Base-by-base conservation (phyloP, 1,140 invertebrate genomes). In the Bombus confusus region DNA sequence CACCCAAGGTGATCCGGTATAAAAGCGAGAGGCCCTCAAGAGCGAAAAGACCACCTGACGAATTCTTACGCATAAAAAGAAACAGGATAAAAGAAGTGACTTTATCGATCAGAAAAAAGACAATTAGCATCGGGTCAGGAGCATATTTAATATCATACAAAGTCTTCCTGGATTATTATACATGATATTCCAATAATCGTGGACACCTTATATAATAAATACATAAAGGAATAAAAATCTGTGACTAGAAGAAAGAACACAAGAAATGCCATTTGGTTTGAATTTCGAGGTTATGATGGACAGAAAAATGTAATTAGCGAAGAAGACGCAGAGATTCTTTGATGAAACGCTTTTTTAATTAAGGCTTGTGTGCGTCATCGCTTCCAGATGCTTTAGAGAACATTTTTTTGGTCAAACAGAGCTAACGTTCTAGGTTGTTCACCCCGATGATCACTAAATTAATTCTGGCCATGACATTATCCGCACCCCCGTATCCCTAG, bases 1-100 rank as follows among this genome's bases (percentile, higher is more conserved):
- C 43, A 72, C 85, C 80, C 90, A 91, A 91, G 90, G 88, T 91
- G 87, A 91, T 90, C 87, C 88, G 34, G 85, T 90, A 72, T 72
- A 83, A 87, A 83, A 88, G 87, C 72, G 85, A 88, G 73, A 86
- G 84, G 84, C 15, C 22, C 22, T 47, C 25, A 52, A 22, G 47
- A 52, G 47, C 47, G 47, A 52, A 77, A 64, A 77, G 75, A 57
- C 25, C 41, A 39, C 13, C n/a, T 57, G 57, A 80, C 25, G 15
- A n/a, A 34, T 71, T 18, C 43, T n/a, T 3, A 6, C 18, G n/a
- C n/a, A 34, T 8, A 66, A 47, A 37, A 83, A 69, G 52, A 18
- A 18, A 69, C 12, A 28, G 34, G 39, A 52, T 37, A 22, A 9
- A 9, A 77, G 31, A 62, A 18, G 28, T 18, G n/a, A n/a, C 59